Base-by-base conservation (phyloP, 1,140 invertebrate species). In the Formica selysi region DNA sequence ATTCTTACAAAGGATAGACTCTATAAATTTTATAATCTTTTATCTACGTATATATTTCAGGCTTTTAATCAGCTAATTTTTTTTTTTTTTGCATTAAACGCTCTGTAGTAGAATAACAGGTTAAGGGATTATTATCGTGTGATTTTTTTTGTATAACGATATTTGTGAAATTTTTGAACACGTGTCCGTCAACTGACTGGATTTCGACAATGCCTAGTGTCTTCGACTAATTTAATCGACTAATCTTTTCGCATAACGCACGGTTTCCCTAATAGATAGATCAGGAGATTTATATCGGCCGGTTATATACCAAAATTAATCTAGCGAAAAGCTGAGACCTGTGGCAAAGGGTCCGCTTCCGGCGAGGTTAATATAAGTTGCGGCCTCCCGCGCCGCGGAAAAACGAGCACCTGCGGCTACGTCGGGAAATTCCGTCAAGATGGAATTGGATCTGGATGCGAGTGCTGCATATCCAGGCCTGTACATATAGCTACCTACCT, bases 351-450 rank as follows among this genome's bases (percentile, higher is more conserved):
- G 68, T 57, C 38, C 32, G 70, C 11, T 76, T 57, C 29, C 83
- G 57, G 4, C 41, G 41, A 81, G 78, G 73, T 86, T 90, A 86
- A 88, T 91, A 90, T 86, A 86, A 88, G 88, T 90, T 73, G 73
- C 85, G 74, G 68, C 65, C 68, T 74, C 59, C 70, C 67, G 62
- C 74, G 70, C 68, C 76, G 64, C 51, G 83, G 62, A 61, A 80
- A 57, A 68, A 87, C 57, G 89, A 83, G 61, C 89, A 90, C 89
- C 89, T 90, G 89, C 73, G 89, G 62, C 89, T 88, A 44, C 38
- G 38, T 29, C n/a, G 70, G 36, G 70, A 74, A 76, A 36, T 71
- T 76, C 64, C 81, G 32, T 61, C 70, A 36, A 51, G 67, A 81
- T 81, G 76, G 32, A 79, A 86, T 86, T 86, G 85, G 32, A 81